Percentiles rank a stretch among this genome's conserved stretches.
Evolutionary conservation across 2,113 vertebrate genomes (phyloP).

Genomic region (Galeopterus variegatus): DNA sequence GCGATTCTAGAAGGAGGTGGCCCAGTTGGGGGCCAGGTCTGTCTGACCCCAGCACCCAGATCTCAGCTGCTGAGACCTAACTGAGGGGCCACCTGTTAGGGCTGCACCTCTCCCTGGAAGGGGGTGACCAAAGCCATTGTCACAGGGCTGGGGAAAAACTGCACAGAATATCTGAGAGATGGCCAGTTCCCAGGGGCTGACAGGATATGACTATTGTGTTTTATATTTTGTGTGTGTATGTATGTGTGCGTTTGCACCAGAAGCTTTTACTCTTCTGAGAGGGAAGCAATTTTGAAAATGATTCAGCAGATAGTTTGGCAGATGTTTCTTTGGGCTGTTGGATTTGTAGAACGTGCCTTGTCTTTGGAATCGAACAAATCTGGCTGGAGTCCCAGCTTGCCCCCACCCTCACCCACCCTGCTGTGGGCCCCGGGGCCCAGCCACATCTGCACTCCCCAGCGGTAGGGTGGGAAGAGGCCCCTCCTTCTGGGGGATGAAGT

Average conservation of each 20-base stretch:
- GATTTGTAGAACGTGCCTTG: neutral
- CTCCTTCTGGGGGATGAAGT: accelerated
- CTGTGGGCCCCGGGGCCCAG: neutral
- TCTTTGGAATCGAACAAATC: neutral
- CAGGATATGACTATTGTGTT: accelerated
- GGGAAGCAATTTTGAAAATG: constrained; percentile 65
- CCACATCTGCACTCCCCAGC: no score
- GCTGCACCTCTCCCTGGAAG: neutral
- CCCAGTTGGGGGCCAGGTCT: neutral
- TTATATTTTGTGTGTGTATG: no score
- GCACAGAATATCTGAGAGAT: accelerated
- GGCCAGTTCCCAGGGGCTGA: accelerated
- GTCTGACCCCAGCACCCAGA: neutral
- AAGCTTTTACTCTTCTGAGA: neutral
- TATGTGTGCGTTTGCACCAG: neutral
- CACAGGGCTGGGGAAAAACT: accelerated
- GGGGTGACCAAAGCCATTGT: accelerated
- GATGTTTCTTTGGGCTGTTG: neutral
- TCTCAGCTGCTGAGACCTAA: neutral
- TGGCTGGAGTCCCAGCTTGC: neutral
- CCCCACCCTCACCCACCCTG: neutral
- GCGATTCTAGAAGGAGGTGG: neutral
- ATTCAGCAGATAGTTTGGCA: neutral
- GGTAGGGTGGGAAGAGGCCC: accelerated
- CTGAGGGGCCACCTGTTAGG: neutral